phyloP scores from a whole-genome alignment of 2,888 invertebrate genomes.

The Drosophila eohydei region DNA sequence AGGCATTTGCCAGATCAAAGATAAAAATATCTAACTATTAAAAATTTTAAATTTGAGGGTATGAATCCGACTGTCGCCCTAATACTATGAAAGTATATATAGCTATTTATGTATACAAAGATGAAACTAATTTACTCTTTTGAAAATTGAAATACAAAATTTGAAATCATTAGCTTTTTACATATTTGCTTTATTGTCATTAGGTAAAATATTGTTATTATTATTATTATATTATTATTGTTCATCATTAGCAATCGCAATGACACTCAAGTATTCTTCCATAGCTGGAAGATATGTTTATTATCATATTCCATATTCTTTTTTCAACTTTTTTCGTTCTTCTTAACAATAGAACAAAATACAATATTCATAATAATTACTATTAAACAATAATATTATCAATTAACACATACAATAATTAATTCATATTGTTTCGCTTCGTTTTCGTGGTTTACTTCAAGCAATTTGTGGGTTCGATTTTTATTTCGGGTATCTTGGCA shows the following conservation, averaged over 20 bases:
- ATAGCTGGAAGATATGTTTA: constrained; percentile 7
- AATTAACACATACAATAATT: constrained; percentile 4
- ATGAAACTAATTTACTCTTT: too few species aligned
- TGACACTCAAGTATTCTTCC: constrained; percentile 27
- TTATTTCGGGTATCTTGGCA: neutral
- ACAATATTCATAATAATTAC: constrained; percentile 18
- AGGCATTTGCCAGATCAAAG: too few species aligned
- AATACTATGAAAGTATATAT: too few species aligned
- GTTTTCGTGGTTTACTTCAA: neutral
- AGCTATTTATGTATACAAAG: too few species aligned
- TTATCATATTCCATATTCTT: constrained; percentile 16
- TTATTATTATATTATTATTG: constrained; percentile 49
- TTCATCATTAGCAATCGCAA: constrained; percentile 38
- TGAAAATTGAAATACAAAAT: neutral
- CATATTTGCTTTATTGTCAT: constrained; percentile 67
- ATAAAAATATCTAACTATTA: too few species aligned
- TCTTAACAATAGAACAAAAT: constrained; percentile 33
- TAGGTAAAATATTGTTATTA: constrained; percentile 54
- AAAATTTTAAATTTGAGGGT: too few species aligned
- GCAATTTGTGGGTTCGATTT: constrained; percentile 42
- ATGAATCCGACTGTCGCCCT: too few species aligned
- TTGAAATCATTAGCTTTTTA: constrained; percentile 31
- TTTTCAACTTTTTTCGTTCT: constrained; percentile 23
- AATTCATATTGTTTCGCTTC: neutral
- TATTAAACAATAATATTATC: constrained; percentile 12